Evolutionary conservation across 2,797 vertebrate species (phyloP).

Genomic region (Labroides dimidiatus): DNA sequence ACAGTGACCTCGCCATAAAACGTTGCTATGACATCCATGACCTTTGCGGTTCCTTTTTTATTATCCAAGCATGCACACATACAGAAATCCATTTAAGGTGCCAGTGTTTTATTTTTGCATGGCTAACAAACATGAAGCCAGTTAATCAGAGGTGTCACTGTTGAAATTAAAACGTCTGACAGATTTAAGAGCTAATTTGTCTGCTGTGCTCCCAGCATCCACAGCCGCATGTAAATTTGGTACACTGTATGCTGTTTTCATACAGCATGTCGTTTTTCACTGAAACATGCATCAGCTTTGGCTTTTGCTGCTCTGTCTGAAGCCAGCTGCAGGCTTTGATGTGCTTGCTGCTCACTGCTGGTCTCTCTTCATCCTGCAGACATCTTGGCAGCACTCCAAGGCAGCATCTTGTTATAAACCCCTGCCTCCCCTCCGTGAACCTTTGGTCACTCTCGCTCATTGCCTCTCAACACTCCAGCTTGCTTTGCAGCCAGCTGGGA

Average conservation of each 20-base stretch:
- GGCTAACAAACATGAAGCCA: background rate
- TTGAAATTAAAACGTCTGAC: background rate
- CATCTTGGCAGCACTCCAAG: slow-evolving; percentile 47
- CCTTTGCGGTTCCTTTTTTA: background rate
- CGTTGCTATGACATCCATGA: too few species aligned
- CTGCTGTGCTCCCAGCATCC: background rate
- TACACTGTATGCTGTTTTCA: background rate
- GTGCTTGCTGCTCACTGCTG: slow-evolving; percentile 28
- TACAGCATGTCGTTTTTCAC: background rate
- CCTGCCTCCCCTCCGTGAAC: slow-evolving; percentile 19
- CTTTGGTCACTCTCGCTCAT: slow-evolving; percentile 45
- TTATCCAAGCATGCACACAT: background rate
- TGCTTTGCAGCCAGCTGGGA: slow-evolving; percentile 43
- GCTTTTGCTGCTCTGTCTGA: background rate
- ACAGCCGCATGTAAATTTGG: background rate
- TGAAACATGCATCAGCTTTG: background rate
- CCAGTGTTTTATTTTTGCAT: background rate
- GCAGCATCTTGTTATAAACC: slow-evolving; percentile 40
- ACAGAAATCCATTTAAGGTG: background rate
- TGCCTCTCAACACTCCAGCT: slow-evolving; percentile 12
- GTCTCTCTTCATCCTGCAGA: slow-evolving; percentile 32
- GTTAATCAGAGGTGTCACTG: background rate
- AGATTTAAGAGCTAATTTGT: slow-evolving; percentile 2
- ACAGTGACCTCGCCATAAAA: too few species aligned
- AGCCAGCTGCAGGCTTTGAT: slow-evolving; percentile 50